These are phyloP conservation scores for Dicerorhinus sumatrensis DNA, from an alignment of 2,113 vertebrate genomes.

Conservation along the genomic window DNA sequence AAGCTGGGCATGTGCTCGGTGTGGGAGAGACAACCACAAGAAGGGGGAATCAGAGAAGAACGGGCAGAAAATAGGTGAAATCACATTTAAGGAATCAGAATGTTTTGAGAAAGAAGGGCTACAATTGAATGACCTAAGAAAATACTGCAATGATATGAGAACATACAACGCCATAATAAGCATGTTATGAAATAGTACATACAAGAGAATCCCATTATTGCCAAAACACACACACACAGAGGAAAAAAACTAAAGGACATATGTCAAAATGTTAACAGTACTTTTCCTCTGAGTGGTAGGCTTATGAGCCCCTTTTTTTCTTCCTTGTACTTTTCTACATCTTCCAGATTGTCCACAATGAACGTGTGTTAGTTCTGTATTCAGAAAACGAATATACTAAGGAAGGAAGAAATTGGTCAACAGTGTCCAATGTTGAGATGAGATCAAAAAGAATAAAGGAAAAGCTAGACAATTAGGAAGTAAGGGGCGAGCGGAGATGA, in stretches of 20 bases:
- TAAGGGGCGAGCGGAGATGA: no score
- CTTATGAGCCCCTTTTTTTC: neutral
- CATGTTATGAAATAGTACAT: neutral
- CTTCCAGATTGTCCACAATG: neutral
- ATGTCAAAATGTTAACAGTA: neutral
- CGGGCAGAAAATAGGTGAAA: neutral
- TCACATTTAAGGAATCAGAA: neutral
- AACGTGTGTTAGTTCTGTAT: neutral
- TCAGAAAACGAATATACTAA: neutral
- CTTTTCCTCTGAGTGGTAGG: neutral
- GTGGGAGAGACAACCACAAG: neutral
- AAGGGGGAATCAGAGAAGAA: neutral
- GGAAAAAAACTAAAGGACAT: neutral
- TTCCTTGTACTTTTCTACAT: neutral
- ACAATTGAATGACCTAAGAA: neutral
- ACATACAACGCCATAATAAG: neutral
- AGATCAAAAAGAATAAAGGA: neutral
- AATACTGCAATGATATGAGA: neutral
- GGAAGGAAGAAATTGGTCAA: neutral
- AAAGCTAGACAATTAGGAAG: neutral
- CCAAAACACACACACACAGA: neutral
- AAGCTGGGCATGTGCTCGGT: fast-evolving
- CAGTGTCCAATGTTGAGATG: neutral
- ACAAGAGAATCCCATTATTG: neutral
- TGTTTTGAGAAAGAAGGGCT: neutral